Evolutionary conservation across 2,113 vertebrate species (phyloP).

Genomic region (Pygoscelis antarcticus): DNA sequence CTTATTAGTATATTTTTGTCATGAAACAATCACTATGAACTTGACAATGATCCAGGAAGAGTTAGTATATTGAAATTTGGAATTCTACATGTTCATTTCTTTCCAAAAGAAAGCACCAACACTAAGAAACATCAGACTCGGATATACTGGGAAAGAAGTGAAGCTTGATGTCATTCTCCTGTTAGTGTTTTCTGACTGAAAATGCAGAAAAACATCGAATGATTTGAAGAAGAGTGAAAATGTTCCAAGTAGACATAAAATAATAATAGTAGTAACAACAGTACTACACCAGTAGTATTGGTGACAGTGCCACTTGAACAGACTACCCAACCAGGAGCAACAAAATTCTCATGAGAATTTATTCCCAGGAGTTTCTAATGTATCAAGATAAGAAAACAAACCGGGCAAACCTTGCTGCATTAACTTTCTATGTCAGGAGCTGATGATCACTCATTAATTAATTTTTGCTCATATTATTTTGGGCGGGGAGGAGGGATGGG

Average conservation of each 20-base stretch:
- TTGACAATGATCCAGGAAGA: background rate
- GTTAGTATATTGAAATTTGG: background rate
- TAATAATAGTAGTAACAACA: too few species aligned
- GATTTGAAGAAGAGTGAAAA: too few species aligned
- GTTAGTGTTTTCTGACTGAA: background rate
- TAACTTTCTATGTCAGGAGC: background rate
- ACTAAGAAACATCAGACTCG: rapidly evolving
- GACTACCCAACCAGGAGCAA: too few species aligned
- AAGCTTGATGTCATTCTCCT: background rate
- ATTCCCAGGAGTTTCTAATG: background rate
- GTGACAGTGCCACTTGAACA: too few species aligned
- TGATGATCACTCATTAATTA: background rate
- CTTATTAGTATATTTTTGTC: constrained; percentile 8
- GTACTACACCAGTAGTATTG: too few species aligned
- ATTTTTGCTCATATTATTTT: background rate
- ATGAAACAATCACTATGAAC: background rate
- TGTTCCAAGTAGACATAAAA: too few species aligned
- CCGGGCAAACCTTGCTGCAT: background rate
- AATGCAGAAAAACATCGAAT: background rate
- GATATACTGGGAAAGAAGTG: background rate
- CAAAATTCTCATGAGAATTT: too few species aligned
- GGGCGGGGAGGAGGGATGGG: background rate
- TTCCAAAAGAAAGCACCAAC: background rate
- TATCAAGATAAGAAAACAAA: background rate
- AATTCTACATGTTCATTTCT: background rate